Base-by-base conservation (phyloP, 35 echinoderm and acorn worm species). In the Ophiothrix spiculata region DNA sequence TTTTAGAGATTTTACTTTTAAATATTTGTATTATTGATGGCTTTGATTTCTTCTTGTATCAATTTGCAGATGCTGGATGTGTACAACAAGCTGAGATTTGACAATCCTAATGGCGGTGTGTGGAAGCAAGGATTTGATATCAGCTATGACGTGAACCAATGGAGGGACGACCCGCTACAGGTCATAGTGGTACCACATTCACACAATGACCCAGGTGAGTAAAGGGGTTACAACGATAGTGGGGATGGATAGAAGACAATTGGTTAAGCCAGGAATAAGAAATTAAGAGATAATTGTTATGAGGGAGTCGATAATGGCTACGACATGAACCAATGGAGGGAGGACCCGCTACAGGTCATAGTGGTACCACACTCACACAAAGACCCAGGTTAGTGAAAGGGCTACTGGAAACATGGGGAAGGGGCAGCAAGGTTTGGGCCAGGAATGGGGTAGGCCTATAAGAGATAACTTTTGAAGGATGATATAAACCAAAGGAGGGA, bases 41-140 rank as follows among this genome's bases (percentile, higher is more conserved):
- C n/a, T n/a, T n/a, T n/a, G n/a, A 69, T 11, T 73, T 63, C 29
- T 39, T 88, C 60, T 82, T 77, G 25, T 74, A 85, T 83, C 85
- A 69, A 78, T 46, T 87, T 83, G 31, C 74, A 99, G 96, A 94
- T 99, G 96, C 79, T 99, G 89, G 86, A 99, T 80, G 96, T 99
- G 0, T 94, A 91, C 84, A 81, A 99, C 28, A 84, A 91, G 54
- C 42, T 99, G 13, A 38, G 39, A 34, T 99, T 99, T 87, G 86
- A 91, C 56, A 94, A 99, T 76, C 75, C 96, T 14, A 91, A 92
- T 79, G 96, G 96, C 31, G 96, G 96, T 31, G 91, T 87, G 0
- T 99, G 96, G 96, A 99, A 99, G 76, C 96, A 99, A 92, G 96
- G 96, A 2, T 99, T 94, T 94, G 96, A 99, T 23, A 99, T 94